Evolutionary conservation across 2,797 vertebrate species (phyloP), one percentile per base, ranked within the genome.

Genomic region (Phylloscopus collybita): DNA sequence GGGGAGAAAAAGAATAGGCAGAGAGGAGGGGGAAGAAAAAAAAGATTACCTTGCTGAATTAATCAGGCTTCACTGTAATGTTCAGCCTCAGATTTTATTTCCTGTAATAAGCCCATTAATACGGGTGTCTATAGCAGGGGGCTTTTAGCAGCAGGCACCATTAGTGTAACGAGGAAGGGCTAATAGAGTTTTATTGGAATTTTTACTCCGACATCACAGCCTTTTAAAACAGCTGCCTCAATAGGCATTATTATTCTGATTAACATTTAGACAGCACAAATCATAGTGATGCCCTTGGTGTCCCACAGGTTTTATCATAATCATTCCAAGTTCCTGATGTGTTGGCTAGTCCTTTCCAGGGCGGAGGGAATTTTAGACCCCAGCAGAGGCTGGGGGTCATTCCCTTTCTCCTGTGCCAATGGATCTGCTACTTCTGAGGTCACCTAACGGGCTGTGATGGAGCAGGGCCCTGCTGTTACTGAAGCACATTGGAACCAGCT

Each of bases 31-130:
- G 34, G 32, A 44, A 67, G 21, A 86, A 74, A 91, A 92, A 93
- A 93, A 93, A 95, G 67, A 95, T 96, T 96, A 96, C 97, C 93
- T 96, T 92, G 94, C 92, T 80, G 96, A 96, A 97, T 97, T 96
- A 97, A 97, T 97, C 96, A 97, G 88, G 88, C 95, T 90, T 81
- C 93, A 92, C 88, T 92, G 82, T 95, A 96, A 96, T 97, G 93
- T 90, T 96, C 96, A 96, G 94, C 94, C 88, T 92, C 50, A 16
- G 93, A 94, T 97, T 97, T 97, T 96, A 97, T 97, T 97, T 97
- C 96, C 97, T 97, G 96, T 97, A 96, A 97, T 96, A 97, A 97
- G 96, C 92, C 96, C 97, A 97, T 97, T 97, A 96, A 96, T 95
- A 95, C 90, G 85, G 85, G 93, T 96, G 96, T 97, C 94, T 97